These are phyloP conservation scores for Megastigmus dorsalis DNA, from an alignment of 2,888 invertebrate species.

Conservation along the genomic window DNA sequence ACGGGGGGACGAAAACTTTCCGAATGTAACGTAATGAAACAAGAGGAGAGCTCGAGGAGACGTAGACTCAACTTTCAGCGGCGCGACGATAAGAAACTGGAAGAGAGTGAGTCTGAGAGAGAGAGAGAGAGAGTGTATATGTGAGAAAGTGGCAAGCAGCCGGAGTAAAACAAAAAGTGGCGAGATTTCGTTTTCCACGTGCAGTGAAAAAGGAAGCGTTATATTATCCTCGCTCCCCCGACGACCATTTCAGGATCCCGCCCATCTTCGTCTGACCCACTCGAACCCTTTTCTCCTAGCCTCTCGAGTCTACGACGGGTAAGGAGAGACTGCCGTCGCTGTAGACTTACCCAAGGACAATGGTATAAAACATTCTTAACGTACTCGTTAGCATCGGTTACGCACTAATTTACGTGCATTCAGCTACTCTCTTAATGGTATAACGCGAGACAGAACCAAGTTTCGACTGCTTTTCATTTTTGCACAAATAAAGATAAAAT, in stretches of 20 bases:
- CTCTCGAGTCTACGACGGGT: neutral
- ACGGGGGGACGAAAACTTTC: constrained; percentile 18
- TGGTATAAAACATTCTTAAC: no score
- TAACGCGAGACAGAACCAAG: no score
- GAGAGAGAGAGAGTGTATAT: no score
- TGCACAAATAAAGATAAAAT: no score
- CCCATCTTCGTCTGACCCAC: constrained; percentile 3
- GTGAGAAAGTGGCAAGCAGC: no score
- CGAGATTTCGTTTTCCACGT: constrained; percentile 22
- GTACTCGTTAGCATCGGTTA: no score
- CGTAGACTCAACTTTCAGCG: constrained; percentile 28
- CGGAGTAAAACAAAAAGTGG: constrained; percentile 17
- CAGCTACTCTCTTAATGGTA: no score
- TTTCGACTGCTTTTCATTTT: no score
- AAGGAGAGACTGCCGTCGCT: no score
- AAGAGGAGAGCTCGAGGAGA: constrained; percentile 10
- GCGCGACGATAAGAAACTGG: constrained; percentile 7
- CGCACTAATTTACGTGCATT: no score
- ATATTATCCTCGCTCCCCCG: neutral
- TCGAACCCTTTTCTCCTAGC: neutral
- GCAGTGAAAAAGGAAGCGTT: constrained; percentile 8
- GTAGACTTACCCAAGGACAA: no score
- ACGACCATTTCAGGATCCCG: neutral
- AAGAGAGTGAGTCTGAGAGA: no score
- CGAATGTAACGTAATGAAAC: constrained; percentile 43